phyloP scores from a whole-genome alignment of 2,113 vertebrate genomes.

The Zingel zingel region DNA sequence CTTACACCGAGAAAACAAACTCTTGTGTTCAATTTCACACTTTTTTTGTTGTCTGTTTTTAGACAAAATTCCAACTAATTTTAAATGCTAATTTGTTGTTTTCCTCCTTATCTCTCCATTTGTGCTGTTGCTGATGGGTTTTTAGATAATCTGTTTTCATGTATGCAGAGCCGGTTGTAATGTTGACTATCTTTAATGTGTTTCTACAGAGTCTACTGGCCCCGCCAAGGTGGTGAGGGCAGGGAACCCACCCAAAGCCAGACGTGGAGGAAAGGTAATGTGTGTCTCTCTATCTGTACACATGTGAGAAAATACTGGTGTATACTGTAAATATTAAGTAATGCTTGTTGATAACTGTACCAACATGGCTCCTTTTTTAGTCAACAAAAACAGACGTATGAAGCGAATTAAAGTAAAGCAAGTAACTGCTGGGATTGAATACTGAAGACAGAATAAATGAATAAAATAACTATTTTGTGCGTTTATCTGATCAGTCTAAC shows the following conservation, averaged over 20 bases:
- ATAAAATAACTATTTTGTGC: not conserved
- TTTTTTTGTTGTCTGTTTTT: not conserved
- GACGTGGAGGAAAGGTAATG: constrained; percentile 95
- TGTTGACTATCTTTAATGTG: constrained; percentile 38
- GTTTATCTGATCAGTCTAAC: too few relatives aligned
- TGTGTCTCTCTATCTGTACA: not conserved
- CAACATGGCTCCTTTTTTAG: not conserved
- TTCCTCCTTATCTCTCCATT: not conserved
- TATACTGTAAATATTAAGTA: not conserved
- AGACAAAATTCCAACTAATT: not conserved
- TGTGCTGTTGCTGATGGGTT: not conserved
- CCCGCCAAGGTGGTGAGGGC: constrained; percentile 96
- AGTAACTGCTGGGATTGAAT: too few relatives aligned
- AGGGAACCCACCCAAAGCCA: constrained; percentile 87
- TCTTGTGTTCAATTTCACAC: too few relatives aligned
- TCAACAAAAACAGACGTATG: too few relatives aligned
- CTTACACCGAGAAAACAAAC: not conserved
- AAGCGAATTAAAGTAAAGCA: too few relatives aligned
- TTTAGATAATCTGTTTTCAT: not conserved
- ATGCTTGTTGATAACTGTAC: not conserved
- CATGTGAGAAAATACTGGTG: not conserved
- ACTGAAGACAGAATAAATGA: too few relatives aligned
- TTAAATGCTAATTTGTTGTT: not conserved
- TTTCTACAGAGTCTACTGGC: constrained; percentile 87
- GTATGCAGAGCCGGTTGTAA: constrained; percentile 32